phyloP scores from a whole-genome alignment of 2,113 vertebrate species.

The Grallaria varia region DNA sequence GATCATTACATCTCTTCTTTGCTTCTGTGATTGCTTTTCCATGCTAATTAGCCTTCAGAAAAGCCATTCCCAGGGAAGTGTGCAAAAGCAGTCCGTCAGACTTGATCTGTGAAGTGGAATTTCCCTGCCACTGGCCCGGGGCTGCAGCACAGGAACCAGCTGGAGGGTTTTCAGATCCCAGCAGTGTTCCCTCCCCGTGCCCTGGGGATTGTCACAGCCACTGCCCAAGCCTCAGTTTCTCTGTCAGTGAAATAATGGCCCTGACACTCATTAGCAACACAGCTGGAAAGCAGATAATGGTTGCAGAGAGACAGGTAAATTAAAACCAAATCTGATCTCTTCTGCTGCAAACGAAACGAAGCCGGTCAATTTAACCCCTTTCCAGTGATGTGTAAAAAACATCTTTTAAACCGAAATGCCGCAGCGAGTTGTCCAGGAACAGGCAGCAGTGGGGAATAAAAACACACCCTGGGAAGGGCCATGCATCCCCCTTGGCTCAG shows the following conservation, averaged over 20 bases:
- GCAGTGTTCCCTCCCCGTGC: neutral
- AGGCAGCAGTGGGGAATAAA: neutral
- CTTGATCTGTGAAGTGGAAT: neutral
- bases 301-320: neutral
- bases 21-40: neutral
- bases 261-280: neutral
- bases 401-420: neutral
- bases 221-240: neutral
- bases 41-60: neutral
- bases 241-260: neutral
- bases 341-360: neutral
- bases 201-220: neutral
- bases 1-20: neutral
- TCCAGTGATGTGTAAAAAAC: neutral
- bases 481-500: neutral
- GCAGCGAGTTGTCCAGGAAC: neutral
- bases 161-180: neutral
- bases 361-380: neutral
- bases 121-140: neutral
- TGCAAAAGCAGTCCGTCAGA: neutral
- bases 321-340: neutral
- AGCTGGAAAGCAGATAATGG: neutral
- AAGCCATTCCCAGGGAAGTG: neutral
- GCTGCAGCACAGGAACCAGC: neutral
- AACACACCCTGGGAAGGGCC: neutral